Conservation (phyloP, 1,140 invertebrate genomes). For the Lucilia sericata region DNA sequence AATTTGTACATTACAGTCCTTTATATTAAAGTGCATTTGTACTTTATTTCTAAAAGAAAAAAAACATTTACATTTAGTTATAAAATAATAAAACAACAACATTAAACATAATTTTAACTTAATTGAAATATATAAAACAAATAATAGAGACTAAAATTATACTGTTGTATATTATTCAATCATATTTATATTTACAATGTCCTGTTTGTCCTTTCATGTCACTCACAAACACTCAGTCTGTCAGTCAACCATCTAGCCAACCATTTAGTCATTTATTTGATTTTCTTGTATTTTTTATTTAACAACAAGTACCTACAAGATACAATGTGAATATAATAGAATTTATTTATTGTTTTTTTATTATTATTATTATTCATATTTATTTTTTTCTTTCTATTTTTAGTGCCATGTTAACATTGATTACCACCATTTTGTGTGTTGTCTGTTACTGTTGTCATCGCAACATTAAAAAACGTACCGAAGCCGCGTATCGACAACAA, state of each 20-base stretch:
- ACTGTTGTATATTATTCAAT: too few species aligned
- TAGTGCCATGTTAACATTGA: constrained; percentile 75
- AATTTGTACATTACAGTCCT: too few species aligned
- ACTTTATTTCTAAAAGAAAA: too few species aligned
- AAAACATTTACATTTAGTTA: too few species aligned
- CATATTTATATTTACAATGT: not conserved
- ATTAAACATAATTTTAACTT: too few species aligned
- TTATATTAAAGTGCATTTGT: too few species aligned
- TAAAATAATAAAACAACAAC: too few species aligned
- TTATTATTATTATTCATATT: too few species aligned
- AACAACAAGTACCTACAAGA: too few species aligned
- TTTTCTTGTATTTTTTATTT: not conserved
- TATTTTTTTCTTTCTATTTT: constrained; percentile 51
- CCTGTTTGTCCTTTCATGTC: constrained; percentile 29
- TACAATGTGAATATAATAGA: too few species aligned
- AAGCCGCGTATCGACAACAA: constrained; percentile 71
- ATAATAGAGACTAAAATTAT: too few species aligned
- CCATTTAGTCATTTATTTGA: constrained; percentile 12
- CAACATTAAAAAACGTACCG: constrained; percentile 72
- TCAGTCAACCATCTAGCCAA: not conserved
- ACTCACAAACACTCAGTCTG: not conserved
- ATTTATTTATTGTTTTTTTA: constrained; percentile 7
- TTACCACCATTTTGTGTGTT: constrained; percentile 73
- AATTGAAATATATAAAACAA: too few species aligned
- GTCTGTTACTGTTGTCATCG: constrained; percentile 77